Conservation (phyloP, 2,888 invertebrate species). For the Halictus ligatus region DNA sequence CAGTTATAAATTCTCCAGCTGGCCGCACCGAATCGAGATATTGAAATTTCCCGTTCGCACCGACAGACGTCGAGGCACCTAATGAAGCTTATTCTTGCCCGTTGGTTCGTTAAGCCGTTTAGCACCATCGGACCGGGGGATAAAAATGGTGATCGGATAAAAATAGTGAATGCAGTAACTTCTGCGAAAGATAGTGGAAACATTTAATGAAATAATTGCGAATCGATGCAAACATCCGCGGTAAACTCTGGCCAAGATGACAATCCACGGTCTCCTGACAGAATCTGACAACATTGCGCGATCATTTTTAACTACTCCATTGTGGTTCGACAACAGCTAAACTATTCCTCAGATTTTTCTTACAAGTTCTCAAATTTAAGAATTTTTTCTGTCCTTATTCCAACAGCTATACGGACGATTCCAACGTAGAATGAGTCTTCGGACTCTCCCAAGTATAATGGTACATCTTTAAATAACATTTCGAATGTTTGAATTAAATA, state of each 20-base stretch:
- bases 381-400: not conserved
- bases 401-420: not conserved
- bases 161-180: not conserved
- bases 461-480: not conserved
- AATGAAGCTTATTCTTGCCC: constrained; percentile 19
- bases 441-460: not conserved
- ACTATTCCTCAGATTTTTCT: not conserved
- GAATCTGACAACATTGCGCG: not conserved
- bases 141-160: constrained; percentile 23
- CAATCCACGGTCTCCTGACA: not conserved
- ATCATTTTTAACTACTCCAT: not conserved
- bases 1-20: not conserved
- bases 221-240: not conserved
- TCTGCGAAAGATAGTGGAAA: not conserved
- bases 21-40: not conserved
- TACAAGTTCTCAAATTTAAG: not conserved
- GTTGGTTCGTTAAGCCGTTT: constrained; percentile 25
- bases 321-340: not conserved
- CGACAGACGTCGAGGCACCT: not conserved
- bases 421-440: too few relatives aligned
- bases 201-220: constrained; percentile 8
- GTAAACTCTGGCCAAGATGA: not conserved
- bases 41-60: not conserved
- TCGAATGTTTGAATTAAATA: not conserved
- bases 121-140: not conserved